Evolutionary conservation across 1,140 invertebrate genomes (phyloP).

Genomic region (Cyphomyrmex costatus): DNA sequence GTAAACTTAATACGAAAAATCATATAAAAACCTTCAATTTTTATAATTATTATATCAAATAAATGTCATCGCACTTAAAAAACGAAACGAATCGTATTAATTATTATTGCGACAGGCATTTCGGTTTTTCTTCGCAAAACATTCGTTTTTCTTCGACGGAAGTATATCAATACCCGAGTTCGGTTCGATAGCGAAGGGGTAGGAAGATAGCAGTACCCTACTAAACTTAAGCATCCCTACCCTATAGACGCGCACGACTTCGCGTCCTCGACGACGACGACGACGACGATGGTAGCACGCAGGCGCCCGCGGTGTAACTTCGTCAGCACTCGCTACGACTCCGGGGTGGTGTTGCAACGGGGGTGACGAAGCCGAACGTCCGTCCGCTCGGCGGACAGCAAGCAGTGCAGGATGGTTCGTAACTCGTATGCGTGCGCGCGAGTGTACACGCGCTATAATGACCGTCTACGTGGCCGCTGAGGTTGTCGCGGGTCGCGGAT

Average conservation of each 20-base stretch:
- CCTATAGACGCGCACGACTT: background rate
- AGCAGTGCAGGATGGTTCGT: constrained; percentile 16
- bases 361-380: constrained; percentile 9
- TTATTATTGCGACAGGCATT: background rate
- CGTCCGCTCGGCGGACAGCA: constrained; percentile 8
- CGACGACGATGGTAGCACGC: constrained; percentile 31
- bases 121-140: too few relatives aligned
- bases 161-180: constrained; percentile 17
- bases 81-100: background rate
- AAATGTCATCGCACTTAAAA: background rate
- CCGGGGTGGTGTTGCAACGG: constrained; percentile 45
- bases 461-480: constrained; percentile 61
- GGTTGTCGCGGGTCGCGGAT: constrained; percentile 57
- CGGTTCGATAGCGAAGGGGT: constrained; percentile 3
- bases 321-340: constrained; percentile 27
- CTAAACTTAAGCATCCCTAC: constrained; percentile 50
- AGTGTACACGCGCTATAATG: constrained; percentile 73
- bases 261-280: constrained; percentile 26
- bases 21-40: background rate
- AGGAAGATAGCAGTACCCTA: constrained; percentile 30
- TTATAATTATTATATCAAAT: background rate
- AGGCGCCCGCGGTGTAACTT: constrained; percentile 46
- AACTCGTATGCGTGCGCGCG: constrained; percentile 22
- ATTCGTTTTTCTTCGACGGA: background rate
- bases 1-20: background rate